Evolutionary conservation across 2,797 vertebrate genomes (phyloP).

Genomic region (Calcarius lapponicus): DNA sequence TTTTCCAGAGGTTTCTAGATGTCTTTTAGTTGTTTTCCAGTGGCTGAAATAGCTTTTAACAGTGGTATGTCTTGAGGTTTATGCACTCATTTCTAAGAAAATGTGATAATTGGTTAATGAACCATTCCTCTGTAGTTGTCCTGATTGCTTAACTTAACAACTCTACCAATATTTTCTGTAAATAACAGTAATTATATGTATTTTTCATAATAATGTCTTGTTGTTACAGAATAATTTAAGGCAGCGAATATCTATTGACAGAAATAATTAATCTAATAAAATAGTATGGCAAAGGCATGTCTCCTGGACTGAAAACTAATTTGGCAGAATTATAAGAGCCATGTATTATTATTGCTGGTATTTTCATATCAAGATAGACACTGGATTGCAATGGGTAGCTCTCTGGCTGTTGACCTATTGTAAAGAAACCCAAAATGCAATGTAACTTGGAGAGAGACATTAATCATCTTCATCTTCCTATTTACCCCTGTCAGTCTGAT

Average conservation of each 20-base stretch:
- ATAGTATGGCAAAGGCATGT: neutral
- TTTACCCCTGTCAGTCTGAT: neutral
- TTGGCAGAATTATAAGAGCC: constrained; percentile 31
- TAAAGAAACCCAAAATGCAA: neutral
- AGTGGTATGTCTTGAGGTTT: constrained; percentile 72
- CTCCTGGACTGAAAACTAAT: constrained; percentile 27
- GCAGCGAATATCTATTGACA: constrained; percentile 55
- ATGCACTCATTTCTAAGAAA: constrained; percentile 73
- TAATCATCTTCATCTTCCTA: neutral
- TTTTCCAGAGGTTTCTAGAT: constrained; percentile 71
- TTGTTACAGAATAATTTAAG: constrained; percentile 55
- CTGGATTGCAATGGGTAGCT: neutral
- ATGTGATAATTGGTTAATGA: constrained; percentile 72
- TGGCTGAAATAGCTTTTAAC: constrained; percentile 67
- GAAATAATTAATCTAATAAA: constrained; percentile 52
- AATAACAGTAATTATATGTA: constrained; percentile 40
- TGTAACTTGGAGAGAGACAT: neutral
- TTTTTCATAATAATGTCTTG: constrained; percentile 51
- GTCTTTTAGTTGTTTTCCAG: constrained; percentile 69
- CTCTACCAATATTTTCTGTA: constrained; percentile 63
- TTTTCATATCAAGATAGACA: neutral
- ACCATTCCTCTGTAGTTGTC: constrained; percentile 54
- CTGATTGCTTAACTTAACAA: constrained; percentile 63
- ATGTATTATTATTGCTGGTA: neutral
- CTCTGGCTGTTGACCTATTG: neutral